These are phyloP conservation scores for Mustela erminea DNA, from an alignment of 2,797 vertebrate species.

Conservation along the genomic window DNA sequence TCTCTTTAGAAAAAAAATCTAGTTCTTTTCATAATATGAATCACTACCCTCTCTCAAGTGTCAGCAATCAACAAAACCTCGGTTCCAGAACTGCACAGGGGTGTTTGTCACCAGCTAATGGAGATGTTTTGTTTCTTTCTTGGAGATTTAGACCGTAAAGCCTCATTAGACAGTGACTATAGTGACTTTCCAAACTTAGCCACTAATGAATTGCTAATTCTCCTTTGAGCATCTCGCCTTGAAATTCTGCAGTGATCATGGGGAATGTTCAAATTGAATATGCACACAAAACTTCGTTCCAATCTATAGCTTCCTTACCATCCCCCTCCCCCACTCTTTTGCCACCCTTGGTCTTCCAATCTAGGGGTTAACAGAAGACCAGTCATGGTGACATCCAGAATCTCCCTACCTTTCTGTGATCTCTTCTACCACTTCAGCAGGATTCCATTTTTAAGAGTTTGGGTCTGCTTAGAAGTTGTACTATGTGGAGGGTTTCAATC, in stretches of 20 bases:
- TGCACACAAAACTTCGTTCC: background rate
- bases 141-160: background rate
- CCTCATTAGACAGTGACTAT: conserved; percentile 77
- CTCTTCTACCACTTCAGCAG: background rate
- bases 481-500: background rate
- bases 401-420: background rate
- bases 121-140: conserved; percentile 78
- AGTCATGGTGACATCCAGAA: background rate
- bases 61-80: conserved; percentile 76
- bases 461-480: background rate
- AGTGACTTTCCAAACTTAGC: conserved; percentile 80
- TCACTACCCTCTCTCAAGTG: conserved; percentile 83
- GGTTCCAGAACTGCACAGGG: conserved; percentile 66
- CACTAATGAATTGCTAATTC: conserved; percentile 72
- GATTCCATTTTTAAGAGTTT: background rate
- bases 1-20: conserved; percentile 86
- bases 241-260: conserved; percentile 73
- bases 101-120: conserved; percentile 82
- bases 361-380: background rate
- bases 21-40: conserved; percentile 83
- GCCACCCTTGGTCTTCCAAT: background rate
- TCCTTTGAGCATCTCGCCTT: conserved; percentile 27
- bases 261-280: conserved; percentile 61
- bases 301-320: background rate
- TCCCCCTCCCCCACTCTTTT: background rate